Conservation (phyloP, 2,888 invertebrate species). For the Aphodius granarius region DNA sequence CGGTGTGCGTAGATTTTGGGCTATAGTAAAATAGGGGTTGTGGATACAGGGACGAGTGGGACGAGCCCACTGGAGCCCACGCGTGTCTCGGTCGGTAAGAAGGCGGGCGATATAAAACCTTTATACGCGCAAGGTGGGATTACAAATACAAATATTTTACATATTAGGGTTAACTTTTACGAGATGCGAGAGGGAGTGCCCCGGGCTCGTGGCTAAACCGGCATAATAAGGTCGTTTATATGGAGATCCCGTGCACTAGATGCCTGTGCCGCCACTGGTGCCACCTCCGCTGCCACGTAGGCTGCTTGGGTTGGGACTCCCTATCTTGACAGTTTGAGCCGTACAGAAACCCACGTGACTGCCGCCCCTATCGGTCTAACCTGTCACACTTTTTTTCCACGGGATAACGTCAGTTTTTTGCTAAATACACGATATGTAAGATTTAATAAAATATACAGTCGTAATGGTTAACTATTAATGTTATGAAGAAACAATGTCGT, state of each 20-base stretch:
- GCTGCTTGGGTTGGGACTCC: conserved; percentile 16
- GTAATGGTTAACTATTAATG: too few species aligned
- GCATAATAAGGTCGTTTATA: conserved; percentile 31
- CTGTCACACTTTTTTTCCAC: neutral
- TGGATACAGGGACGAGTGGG: neutral
- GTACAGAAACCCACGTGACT: neutral
- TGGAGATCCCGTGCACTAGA: conserved; percentile 30
- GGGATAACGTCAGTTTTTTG: neutral
- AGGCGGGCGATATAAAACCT: neutral
- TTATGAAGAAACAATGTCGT: too few species aligned
- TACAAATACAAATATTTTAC: conserved; percentile 32
- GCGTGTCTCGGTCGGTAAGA: neutral
- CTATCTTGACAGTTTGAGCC: conserved; percentile 28
- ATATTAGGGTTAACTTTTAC: conserved; percentile 31
- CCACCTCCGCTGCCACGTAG: conserved; percentile 7
- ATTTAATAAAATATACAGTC: too few species aligned
- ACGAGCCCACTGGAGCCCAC: too few species aligned
- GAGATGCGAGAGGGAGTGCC: conserved; percentile 22
- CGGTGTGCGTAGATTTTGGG: neutral
- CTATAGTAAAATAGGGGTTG: neutral
- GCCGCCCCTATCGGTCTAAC: neutral
- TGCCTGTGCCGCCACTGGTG: conserved; percentile 15
- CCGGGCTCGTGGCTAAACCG: conserved; percentile 17
- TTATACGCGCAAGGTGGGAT: conserved; percentile 18
- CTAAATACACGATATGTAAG: neutral